Base-by-base conservation (phyloP, 2,113 vertebrate genomes). In the Elephantulus edwardii region DNA sequence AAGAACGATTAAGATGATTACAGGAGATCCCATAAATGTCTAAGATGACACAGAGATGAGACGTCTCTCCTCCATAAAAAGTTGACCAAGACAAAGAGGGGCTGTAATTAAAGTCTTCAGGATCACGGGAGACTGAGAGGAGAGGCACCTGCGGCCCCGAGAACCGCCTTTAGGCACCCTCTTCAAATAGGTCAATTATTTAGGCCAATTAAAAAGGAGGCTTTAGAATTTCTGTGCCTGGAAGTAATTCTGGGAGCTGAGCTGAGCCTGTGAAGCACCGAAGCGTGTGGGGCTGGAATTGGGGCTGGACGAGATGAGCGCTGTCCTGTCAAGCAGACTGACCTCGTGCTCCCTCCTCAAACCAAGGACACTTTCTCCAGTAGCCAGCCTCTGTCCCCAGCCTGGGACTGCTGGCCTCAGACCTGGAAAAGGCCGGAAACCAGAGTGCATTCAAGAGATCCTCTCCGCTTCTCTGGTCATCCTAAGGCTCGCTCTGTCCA, bases 131-230 rank as follows among this genome's bases (percentile, higher is more conserved):
- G 30, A 79, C 42, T 35, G 11, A 79, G 16, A 80, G 46, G 42
- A 87, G 40, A 87, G 86, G 76, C 60, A 91, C 70, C n/a, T 20
- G 11, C 17, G 48, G 19, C 81, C 75, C 66, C 79, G 72, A 58
- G 30, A 58, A 62, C 24, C 68, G 62, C 85, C 52, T 58, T 71
- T 75, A 91, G 40, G 14, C 38, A 87, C 56, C 2, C 28, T 89
- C 54, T 74, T 78, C 16, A 90, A 93, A 48, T 54, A 83, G 70
- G 26, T 91, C 80, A 93, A 46, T 89, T 91, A 83, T 79, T 90
- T 71, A 88, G 24, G 58, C 56, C 91, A 91, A 54, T 88, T 83
- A 68, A 91, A 83, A 93, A 90, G 44, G 66, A 42, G 22, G 52
- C 58, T 90, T 92, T 79, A 83, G 83, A 72, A 70, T 48, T 83